Evolutionary conservation across 2,113 vertebrate species (phyloP).

Genomic region (Capricornis sumatraensis): DNA sequence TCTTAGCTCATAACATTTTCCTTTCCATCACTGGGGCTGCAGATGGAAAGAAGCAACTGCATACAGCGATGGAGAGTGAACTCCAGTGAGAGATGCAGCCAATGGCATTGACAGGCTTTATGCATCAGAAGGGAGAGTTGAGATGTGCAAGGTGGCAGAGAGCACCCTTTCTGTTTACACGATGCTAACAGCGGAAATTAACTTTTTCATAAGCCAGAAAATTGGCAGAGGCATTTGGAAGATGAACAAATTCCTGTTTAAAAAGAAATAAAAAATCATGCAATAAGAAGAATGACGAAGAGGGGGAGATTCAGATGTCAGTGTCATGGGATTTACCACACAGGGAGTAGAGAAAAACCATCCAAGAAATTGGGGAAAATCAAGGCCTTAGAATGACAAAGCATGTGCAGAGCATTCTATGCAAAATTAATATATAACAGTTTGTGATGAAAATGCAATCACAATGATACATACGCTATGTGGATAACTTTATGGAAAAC

Average conservation of each 20-base stretch:
- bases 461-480: accelerated
- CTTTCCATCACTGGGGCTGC: neutral
- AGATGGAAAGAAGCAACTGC: neutral
- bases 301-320: neutral
- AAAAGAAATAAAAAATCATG: neutral
- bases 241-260: neutral
- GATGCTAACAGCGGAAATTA: accelerated
- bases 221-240: neutral
- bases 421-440: neutral
- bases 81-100: accelerated
- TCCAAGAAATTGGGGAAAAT: neutral
- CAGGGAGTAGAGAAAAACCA: neutral
- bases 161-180: neutral
- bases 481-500: neutral
- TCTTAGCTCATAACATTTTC: accelerated
- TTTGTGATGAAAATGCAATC: neutral
- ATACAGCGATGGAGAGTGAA: accelerated
- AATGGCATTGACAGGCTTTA: accelerated
- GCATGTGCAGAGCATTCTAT: accelerated
- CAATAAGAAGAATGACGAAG: neutral
- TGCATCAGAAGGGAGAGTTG: accelerated
- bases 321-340: accelerated
- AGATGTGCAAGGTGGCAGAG: neutral
- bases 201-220: neutral
- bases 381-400: accelerated